Conservation (phyloP, 2,797 vertebrate species). For the Crax fasciolata region DNA sequence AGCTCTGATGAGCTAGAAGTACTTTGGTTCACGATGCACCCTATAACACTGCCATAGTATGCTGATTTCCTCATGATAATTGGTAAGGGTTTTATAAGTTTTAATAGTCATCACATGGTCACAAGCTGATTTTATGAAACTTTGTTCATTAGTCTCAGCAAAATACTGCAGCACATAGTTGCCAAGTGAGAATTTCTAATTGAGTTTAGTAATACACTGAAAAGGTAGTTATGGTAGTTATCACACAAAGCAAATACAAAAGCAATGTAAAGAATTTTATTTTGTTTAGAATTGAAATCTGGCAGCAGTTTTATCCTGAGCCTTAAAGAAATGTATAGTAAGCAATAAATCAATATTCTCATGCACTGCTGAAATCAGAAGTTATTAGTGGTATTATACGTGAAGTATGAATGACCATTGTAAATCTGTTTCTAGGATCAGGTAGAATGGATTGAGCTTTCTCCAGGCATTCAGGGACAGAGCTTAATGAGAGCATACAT, state of each 20-base stretch:
- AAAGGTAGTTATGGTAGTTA: constrained; percentile 67
- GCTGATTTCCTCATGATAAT: constrained; percentile 71
- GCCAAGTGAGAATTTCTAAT: constrained; percentile 60
- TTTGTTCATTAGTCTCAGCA: constrained; percentile 67
- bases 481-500: neutral
- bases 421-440: constrained; percentile 9
- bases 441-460: neutral
- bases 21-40: constrained; percentile 43
- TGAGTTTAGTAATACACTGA: constrained; percentile 50
- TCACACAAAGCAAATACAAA: constrained; percentile 50
- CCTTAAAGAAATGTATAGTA: constrained; percentile 11
- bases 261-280: constrained; percentile 63
- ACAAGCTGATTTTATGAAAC: constrained; percentile 72
- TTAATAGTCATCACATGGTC: constrained; percentile 72
- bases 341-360: constrained; percentile 24
- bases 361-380: neutral
- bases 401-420: neutral
- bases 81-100: constrained; percentile 64
- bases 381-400: constrained; percentile 4
- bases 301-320: constrained; percentile 28
- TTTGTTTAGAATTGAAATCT: constrained; percentile 66
- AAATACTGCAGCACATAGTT: constrained; percentile 37
- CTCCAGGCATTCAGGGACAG: neutral
- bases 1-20: constrained; percentile 60
- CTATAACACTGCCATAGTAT: constrained; percentile 31